Base-by-base conservation (phyloP, 2,113 vertebrate species). In the Alligator sinensis region DNA sequence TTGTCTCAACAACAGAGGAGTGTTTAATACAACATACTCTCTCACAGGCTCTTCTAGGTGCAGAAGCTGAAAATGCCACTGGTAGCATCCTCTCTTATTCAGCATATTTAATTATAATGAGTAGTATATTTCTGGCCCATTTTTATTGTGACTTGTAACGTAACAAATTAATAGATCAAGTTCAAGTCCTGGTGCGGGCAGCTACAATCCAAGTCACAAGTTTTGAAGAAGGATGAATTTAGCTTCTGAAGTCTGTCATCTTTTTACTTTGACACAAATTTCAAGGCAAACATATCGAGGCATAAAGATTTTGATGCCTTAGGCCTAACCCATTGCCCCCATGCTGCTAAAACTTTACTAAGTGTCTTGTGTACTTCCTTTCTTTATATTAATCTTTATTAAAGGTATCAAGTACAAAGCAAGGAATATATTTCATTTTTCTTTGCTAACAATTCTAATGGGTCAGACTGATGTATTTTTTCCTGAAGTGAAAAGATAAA, bases 11-110 rank as follows among this genome's bases (percentile, higher is more conserved):
- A 95, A 97, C 94, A 60, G 76, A 95, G 93, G 92, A 89, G 92
- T 96, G 85, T 96, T 92, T 97, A 94, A 96, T 96, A 95, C 96
- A 86, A 62, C 95, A 96, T 94, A 21, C 96, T 95, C 91, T 92
- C 96, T 96, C 96, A 28, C 97, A 97, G 96, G 96, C 86, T 97
- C 96, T 96, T 95, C 96, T 97, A 97, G 96, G 97, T 94, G 94
- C 91, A 97, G 96, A 95, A 97, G 92, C 96, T 92, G 97, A 91
- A 96, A 95, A 97, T 97, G 64, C 96, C 84, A 96, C 96, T 97
- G 96, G 95, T 97, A 97, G 94, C 96, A 96, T 96, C 83, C 94
- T 97, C 86, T 97, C 97, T 96, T 96, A 96, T 97, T 97, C 96
- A 86, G 96, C 92, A 87, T 96, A 88, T 77, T 97, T 97, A 94